Percentiles rank a stretch among this genome's conserved stretches.
phyloP scores from a whole-genome alignment of 1,140 invertebrate genomes.

The Formica selysi region DNA sequence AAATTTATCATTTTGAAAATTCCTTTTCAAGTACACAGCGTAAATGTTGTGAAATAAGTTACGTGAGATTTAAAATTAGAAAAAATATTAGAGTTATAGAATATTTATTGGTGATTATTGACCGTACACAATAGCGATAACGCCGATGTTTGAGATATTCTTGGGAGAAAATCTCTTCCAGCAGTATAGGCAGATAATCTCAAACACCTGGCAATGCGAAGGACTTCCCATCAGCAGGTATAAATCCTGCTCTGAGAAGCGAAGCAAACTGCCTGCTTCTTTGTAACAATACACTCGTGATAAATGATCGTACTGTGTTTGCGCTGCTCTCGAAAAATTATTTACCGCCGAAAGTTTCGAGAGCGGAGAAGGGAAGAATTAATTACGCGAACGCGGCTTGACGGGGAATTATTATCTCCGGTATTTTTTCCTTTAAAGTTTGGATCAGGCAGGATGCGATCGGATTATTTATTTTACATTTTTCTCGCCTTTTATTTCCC shows the following conservation, averaged over 20 bases:
- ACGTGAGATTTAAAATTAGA: neutral
- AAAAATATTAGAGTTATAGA: neutral
- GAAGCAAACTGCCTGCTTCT: slow-evolving; percentile 11
- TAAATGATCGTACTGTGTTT: slow-evolving; percentile 20
- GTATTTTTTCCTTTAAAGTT: slow-evolving; percentile 2
- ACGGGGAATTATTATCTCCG: slow-evolving; percentile 24
- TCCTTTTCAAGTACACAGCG: too few relatives aligned
- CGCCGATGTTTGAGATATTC: neutral
- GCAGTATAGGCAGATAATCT: slow-evolving; percentile 11
- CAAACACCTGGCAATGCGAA: slow-evolving; percentile 31
- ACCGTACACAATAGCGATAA: neutral
- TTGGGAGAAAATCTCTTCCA: slow-evolving; percentile 36
- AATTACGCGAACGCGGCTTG: slow-evolving; percentile 8
- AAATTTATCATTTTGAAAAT: slow-evolving; percentile 13
- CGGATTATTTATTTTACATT: slow-evolving; percentile 36
- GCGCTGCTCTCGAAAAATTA: slow-evolving; percentile 30
- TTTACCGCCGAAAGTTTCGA: slow-evolving; percentile 42
- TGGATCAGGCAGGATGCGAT: neutral
- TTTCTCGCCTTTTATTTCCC: neutral
- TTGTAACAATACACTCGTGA: slow-evolving; percentile 32
- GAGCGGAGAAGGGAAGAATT: slow-evolving; percentile 1
- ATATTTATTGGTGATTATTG: neutral
- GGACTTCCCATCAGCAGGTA: slow-evolving; percentile 26
- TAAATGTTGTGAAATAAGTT: neutral
- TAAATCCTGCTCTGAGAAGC: slow-evolving; percentile 10